These are phyloP conservation scores for Mormyrus hasselquistii DNA, from an alignment of 2,797 vertebrate species.

Conservation along the genomic window DNA sequence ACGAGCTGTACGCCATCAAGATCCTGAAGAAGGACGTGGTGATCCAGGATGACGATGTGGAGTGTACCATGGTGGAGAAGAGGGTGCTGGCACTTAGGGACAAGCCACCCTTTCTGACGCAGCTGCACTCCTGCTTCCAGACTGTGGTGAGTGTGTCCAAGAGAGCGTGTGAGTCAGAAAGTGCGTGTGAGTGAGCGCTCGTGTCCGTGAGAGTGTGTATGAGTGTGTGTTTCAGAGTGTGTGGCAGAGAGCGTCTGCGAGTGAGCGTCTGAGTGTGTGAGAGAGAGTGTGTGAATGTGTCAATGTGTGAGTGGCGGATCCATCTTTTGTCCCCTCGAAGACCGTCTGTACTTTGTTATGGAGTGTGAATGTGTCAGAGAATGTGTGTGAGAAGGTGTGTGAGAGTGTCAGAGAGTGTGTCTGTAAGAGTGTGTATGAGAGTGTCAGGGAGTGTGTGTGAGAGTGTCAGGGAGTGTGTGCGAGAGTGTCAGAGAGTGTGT, in stretches of 20 bases:
- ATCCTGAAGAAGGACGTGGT: slow-evolving; percentile 97
- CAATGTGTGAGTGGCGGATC: background rate
- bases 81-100: slow-evolving; percentile 84
- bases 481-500: no score
- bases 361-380: background rate
- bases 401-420: no score
- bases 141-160: slow-evolving; percentile 71
- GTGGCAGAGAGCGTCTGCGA: background rate
- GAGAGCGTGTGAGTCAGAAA: background rate
- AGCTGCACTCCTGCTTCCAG: slow-evolving; percentile 95
- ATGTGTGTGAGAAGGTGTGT: no score
- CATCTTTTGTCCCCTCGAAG: background rate
- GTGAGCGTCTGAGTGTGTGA: background rate
- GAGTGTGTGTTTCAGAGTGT: background rate
- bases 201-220: background rate
- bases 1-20: slow-evolving; percentile 89
- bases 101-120: slow-evolving; percentile 88
- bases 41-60: slow-evolving; percentile 95
- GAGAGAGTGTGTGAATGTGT: background rate
- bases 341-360: background rate
- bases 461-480: no score
- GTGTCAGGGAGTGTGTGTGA: no score
- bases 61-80: slow-evolving; percentile 97
- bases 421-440: no score
- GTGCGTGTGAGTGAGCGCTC: background rate